Evolutionary conservation across 2,113 vertebrate species (phyloP), one percentile per base, ranked within the genome.

Genomic region (Vidua chalybeata): DNA sequence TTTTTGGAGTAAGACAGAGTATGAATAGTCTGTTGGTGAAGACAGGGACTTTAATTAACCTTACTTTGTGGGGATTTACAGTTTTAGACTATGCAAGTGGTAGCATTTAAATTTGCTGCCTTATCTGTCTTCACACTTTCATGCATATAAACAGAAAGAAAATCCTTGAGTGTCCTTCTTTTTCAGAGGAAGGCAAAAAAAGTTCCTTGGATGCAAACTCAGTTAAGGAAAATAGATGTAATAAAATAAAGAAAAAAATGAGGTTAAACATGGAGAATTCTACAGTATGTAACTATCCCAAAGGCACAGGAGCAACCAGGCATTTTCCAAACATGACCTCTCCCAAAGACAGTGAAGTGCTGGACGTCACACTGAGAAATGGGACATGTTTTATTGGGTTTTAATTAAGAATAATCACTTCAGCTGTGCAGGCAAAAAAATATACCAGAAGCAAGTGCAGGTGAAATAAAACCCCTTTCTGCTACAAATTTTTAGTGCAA

Each of bases 1-100:
- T 13, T 73, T 90, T 68, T 79, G 67, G 77, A 93, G 80, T 43
- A 86, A 79, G 51, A 76, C 41, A 31, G 46, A 49, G 55, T 61
- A 64, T 31, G 48, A 72, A 51, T 14, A 37, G 55, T 61, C 5
- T 9, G 12, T 48, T 63, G 82, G 48, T 30, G 71, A 90, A 68
- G 84, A 72, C 17, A 75, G 14, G 17, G 35, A 33, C 54, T 92
- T 92, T 61, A 93, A 87, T 91, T 68, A 91, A 39, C 61, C 28
- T 62, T 59, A 37, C n/a, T 93, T 91, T 92, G 66, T n/a, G 27
- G 26, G 63, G 71, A 93, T 87, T 96, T 90, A 39, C 39, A 49
- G 46, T 83, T 91, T 87, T 55, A 68, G 43, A 23, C 45, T 37
- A 23, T 37, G 41, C 24, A 87, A 84, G 67, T 62, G 31, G 18